phyloP scores from a whole-genome alignment of 2,888 invertebrate species.

The Heteropelma amictum region DNA sequence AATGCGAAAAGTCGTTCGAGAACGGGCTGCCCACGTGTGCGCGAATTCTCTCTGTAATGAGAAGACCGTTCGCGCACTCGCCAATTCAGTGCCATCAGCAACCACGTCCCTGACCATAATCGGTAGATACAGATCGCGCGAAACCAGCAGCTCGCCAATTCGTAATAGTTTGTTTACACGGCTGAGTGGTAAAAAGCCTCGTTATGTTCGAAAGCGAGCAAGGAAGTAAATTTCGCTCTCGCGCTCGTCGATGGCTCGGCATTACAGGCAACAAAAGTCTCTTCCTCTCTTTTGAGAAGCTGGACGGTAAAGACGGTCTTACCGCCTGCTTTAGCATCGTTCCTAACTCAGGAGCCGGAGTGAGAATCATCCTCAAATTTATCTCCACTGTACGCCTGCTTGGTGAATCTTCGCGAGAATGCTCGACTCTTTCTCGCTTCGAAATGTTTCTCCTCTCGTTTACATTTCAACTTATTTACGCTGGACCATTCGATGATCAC shows the following conservation, averaged over 20 bases:
- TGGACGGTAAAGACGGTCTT: constrained; percentile 47
- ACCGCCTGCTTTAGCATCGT: not conserved
- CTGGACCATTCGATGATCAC: constrained; percentile 34
- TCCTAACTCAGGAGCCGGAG: constrained; percentile 1
- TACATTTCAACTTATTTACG: constrained; percentile 40
- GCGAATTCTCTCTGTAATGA: too few species aligned
- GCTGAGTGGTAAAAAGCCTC: constrained; percentile 52
- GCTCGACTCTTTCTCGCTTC: constrained; percentile 15
- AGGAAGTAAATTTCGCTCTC: constrained; percentile 46
- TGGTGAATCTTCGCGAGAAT: not conserved
- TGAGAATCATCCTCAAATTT: constrained; percentile 41
- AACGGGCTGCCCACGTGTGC: too few species aligned
- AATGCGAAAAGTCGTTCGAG: too few species aligned
- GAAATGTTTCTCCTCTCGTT: constrained; percentile 1
- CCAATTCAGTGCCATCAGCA: constrained; percentile 34
- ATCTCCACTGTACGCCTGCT: constrained; percentile 12
- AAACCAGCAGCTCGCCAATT: constrained; percentile 38
- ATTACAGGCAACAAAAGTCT: not conserved
- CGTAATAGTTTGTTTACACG: constrained; percentile 57
- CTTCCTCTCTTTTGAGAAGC: constrained; percentile 37
- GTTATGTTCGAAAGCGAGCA: constrained; percentile 48
- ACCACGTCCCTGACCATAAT: constrained; percentile 10
- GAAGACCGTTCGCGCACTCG: constrained; percentile 18
- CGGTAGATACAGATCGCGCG: constrained; percentile 15
- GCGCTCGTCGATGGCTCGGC: not conserved